phyloP scores from a whole-genome alignment of 2,113 vertebrate species.

The Syrrhaptes paradoxus region DNA sequence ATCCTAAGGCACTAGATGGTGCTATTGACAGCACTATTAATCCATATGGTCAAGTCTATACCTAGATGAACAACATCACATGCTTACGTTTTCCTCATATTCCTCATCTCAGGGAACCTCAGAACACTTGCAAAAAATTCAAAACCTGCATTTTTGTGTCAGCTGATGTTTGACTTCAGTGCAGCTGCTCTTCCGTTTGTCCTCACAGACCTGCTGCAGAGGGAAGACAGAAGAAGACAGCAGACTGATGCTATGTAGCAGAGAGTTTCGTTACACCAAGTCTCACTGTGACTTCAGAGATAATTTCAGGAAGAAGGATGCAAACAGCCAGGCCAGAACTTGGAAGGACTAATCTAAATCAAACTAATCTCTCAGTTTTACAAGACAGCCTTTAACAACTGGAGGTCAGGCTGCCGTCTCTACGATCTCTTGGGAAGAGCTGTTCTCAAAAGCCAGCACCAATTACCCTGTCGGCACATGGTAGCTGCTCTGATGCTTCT shows the following conservation, averaged over 20 bases:
- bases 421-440: neutral
- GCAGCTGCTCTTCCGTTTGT: neutral
- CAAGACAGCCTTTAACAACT: neutral
- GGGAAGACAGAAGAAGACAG: neutral
- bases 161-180: neutral
- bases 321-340: neutral
- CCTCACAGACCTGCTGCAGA: neutral
- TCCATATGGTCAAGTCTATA: neutral
- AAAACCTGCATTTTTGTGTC: neutral
- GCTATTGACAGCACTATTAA: conserved; percentile 17
- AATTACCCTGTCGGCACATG: neutral
- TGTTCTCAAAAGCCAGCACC: neutral
- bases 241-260: neutral
- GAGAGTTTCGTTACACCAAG: neutral
- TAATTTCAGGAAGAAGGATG: neutral
- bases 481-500: neutral
- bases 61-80: neutral
- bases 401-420: neutral
- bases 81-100: neutral
- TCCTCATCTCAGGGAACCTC: neutral
- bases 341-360: neutral
- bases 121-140: neutral
- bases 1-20: conserved; percentile 1
- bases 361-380: neutral
- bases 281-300: neutral